Evolutionary conservation across 1,140 invertebrate species (phyloP).

Genomic region (Drosophila leontia): DNA sequence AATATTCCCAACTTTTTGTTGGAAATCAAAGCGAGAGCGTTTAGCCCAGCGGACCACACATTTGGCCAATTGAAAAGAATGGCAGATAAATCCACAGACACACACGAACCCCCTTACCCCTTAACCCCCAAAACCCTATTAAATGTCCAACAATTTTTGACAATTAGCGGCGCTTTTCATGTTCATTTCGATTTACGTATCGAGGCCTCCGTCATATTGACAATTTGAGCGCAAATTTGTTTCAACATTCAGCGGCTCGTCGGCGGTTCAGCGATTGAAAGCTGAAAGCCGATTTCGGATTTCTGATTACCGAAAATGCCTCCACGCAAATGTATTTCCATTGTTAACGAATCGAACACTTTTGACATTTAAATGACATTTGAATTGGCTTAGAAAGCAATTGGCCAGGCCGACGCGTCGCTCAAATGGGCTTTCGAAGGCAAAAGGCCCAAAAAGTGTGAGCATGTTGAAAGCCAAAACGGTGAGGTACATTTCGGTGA

Average conservation of each 20-base stretch:
- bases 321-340: constrained; percentile 72
- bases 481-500: constrained; percentile 21
- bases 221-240: constrained; percentile 82
- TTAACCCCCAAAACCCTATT: not conserved
- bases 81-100: constrained; percentile 39
- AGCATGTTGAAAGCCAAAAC: constrained; percentile 47
- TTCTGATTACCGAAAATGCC: constrained; percentile 21
- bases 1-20: constrained; percentile 60
- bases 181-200: constrained; percentile 45
- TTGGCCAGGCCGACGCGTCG: constrained; percentile 16
- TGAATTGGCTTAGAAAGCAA: constrained; percentile 64
- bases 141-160: constrained; percentile 79
- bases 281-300: constrained; percentile 47
- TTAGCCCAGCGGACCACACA: constrained; percentile 58
- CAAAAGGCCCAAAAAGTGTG: constrained; percentile 18
- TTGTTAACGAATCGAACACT: constrained; percentile 62
- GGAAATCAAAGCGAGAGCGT: constrained; percentile 68
- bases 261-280: constrained; percentile 24
- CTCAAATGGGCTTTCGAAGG: constrained; percentile 17
- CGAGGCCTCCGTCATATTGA: constrained; percentile 70
- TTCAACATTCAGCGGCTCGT: constrained; percentile 67
- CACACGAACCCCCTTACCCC: constrained; percentile 40
- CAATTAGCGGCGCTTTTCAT: constrained; percentile 84
- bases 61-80: constrained; percentile 70
- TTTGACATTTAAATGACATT: constrained; percentile 82